Base-by-base conservation (phyloP, 2,113 vertebrate species). In the Xerus inauris region DNA sequence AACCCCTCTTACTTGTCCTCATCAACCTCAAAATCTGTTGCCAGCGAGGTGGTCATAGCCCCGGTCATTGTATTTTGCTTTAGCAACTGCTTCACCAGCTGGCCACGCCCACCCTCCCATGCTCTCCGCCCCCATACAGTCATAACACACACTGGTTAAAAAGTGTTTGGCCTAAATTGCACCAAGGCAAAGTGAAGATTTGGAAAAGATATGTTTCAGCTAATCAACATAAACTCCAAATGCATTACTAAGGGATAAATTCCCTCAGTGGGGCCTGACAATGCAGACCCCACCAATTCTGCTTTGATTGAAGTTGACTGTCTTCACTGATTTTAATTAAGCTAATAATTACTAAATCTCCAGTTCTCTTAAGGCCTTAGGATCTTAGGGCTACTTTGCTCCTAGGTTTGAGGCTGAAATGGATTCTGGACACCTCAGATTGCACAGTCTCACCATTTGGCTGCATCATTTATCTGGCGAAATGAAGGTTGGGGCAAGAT, bases 401-500 rank as follows among this genome's bases (percentile, higher is more conserved):
- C 42, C 79, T 90, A 87, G 89, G 26, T 91, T 94, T 94, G 73
- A 90, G 91, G 82, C 71, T 42, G 69, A 90, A 96, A 71, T 75
- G n/a, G 81, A 62, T 95, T 51, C 54, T 73, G 81, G 69, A 69
- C 86, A 88, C 79, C 90, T 84, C 64, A 2, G 1, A 91, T 83
- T 72, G 35, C 49, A 42, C 42, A 81, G 49, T 95, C 73, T 95
- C 88, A 84, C 82, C 94, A 95, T 96, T 96, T 95, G 94, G 83
- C 94, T 94, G 82, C 91, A 93, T 94, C 93, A 89, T 97, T 96
- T 92, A 95, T 96, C 94, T 97, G 94, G 94, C 1, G 24, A 97
- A 97, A 96, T 67, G 75, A 97, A 96, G 71, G 83, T 97, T 97
- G 91, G 88, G 94, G 97, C 77, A 96, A 97, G 73, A 94, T 95